Conservation (phyloP, 2,113 vertebrate species). For the Pygoscelis adeliae region DNA sequence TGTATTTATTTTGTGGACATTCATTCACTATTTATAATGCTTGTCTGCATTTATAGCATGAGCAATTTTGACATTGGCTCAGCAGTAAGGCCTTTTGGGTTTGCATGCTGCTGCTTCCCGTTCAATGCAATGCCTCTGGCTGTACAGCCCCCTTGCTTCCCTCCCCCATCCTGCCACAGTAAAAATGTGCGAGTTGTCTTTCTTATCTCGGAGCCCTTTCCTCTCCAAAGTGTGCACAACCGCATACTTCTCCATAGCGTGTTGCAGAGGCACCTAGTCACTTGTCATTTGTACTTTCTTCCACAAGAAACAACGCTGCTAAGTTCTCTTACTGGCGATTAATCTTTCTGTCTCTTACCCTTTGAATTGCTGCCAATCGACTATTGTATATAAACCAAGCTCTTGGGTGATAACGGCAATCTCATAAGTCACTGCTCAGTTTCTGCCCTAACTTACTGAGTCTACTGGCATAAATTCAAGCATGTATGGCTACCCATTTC, state of each 20-base stretch:
- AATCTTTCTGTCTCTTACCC: neutral
- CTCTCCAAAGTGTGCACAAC: neutral
- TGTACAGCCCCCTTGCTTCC: neutral
- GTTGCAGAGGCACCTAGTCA: neutral
- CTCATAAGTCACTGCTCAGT: neutral
- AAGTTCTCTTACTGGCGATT: neutral
- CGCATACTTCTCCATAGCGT: accelerated
- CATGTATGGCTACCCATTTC: neutral
- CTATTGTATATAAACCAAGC: neutral
- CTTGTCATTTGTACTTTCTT: neutral
- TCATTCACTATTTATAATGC: neutral
- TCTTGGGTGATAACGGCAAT: neutral
- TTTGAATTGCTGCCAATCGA: neutral
- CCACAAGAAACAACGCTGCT: neutral
- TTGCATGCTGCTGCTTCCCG: neutral
- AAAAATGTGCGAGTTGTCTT: neutral
- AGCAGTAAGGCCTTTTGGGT: neutral
- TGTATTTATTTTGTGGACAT: neutral
- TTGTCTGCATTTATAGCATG: neutral
- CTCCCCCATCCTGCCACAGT: neutral
- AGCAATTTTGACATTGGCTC: accelerated
- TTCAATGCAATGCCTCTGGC: neutral
- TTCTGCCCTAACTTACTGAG: neutral
- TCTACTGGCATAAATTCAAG: neutral
- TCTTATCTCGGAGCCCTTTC: neutral